Percentiles rank a stretch among this genome's conserved stretches.
Evolutionary conservation across 1,140 invertebrate species (phyloP).

Genomic region (Brachionus sp.): DNA sequence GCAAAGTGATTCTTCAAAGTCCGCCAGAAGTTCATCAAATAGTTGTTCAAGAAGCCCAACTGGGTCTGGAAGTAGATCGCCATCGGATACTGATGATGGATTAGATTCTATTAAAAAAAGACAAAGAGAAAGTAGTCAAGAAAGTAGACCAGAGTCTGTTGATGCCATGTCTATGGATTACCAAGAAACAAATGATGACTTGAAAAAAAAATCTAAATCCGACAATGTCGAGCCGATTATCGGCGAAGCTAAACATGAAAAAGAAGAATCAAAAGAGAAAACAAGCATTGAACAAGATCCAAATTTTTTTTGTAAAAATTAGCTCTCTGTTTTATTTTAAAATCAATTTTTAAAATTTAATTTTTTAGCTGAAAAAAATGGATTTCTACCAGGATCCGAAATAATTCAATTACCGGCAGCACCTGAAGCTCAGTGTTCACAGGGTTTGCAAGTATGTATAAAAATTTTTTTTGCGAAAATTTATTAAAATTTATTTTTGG

Average conservation of each 20-base stretch:
- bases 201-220: not conserved
- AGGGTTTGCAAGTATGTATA: constrained; percentile 32
- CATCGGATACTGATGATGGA: not conserved
- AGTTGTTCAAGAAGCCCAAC: not conserved
- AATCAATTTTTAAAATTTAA: not conserved
- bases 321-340: too few relatives aligned
- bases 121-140: not conserved
- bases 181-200: not conserved
- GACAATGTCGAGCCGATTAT: not conserved
- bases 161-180: constrained; percentile 22
- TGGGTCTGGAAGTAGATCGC: not conserved
- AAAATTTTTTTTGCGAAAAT: not conserved
- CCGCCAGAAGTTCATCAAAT: not conserved
- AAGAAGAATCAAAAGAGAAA: not conserved
- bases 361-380: constrained; percentile 10
- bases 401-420: constrained; percentile 19
- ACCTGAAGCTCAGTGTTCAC: constrained; percentile 12
- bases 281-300: not conserved
- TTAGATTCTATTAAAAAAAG: not conserved
- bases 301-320: not conserved
- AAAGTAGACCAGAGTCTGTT: not conserved
- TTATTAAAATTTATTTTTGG: not conserved
- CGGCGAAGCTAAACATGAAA: not conserved
- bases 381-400: constrained; percentile 36
- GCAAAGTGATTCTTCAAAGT: not conserved